These are phyloP conservation scores for Lottia gigantea DNA, from an alignment of 2,888 invertebrate genomes.

Conservation along the genomic window DNA sequence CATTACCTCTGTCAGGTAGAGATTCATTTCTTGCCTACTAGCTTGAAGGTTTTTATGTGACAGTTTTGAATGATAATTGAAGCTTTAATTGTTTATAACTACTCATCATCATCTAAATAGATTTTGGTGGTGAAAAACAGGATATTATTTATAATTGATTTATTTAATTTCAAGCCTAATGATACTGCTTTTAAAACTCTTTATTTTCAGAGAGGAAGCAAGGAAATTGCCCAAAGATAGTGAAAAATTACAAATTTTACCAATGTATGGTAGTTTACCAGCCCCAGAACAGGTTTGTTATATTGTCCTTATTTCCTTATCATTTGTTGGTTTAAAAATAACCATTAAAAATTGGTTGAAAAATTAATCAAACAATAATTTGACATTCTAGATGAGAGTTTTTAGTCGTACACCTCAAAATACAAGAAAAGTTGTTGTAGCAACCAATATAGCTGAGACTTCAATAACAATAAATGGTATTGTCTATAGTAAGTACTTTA, in stretches of 20 bases:
- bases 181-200: too few relatives aligned
- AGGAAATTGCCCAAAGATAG: constrained; percentile 48
- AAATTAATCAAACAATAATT: neutral
- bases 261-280: constrained; percentile 92
- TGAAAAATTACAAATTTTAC: constrained; percentile 76
- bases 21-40: too few relatives aligned
- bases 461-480: constrained; percentile 95
- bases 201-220: constrained; percentile 59
- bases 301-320: neutral
- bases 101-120: too few relatives aligned
- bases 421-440: constrained; percentile 87
- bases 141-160: too few relatives aligned
- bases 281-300: constrained; percentile 74
- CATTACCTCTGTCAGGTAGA: too few relatives aligned
- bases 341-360: too few relatives aligned
- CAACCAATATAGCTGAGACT: constrained; percentile 97
- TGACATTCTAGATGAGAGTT: constrained; percentile 79
- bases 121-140: too few relatives aligned
- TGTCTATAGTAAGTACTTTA: constrained; percentile 73
- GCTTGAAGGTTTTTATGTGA: too few relatives aligned
- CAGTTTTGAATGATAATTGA: too few relatives aligned
- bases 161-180: too few relatives aligned
- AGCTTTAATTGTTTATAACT: too few relatives aligned
- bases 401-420: constrained; percentile 79
- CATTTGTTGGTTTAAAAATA: neutral